Evolutionary conservation across 2,113 vertebrate species (phyloP).

Genomic region (Cryptomyrus ogoouensis): DNA sequence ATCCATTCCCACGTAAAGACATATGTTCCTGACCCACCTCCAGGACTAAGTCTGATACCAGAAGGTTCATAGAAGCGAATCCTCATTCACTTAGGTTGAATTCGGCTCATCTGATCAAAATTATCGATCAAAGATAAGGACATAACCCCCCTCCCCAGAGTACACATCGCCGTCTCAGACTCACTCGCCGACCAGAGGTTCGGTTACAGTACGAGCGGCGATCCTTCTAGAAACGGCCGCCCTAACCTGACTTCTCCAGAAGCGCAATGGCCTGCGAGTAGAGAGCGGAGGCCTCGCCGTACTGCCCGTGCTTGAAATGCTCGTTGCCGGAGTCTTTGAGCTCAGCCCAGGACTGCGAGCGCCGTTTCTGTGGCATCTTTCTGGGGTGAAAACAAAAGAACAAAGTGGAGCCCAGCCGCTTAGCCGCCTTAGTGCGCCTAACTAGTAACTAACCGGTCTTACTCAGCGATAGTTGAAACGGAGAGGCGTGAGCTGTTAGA

Average conservation of each 20-base stretch:
- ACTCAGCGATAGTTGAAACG: background rate
- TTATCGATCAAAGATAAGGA: background rate
- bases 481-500: background rate
- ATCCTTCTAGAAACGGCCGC: background rate
- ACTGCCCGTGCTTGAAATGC: slow-evolving; percentile 79
- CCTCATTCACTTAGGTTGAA: background rate
- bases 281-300: slow-evolving; percentile 66
- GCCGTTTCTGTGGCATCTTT: slow-evolving; percentile 65
- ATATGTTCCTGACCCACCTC: background rate
- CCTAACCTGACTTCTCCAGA: slow-evolving; percentile 66
- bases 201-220: background rate
- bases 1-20: background rate
- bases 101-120: background rate
- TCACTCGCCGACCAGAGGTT: background rate
- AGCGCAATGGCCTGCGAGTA: slow-evolving; percentile 73
- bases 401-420: background rate
- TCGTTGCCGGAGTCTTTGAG: slow-evolving; percentile 77
- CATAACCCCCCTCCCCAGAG: background rate
- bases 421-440: background rate
- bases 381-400: background rate
- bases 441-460: background rate
- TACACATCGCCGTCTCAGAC: background rate
- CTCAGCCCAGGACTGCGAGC: slow-evolving; percentile 52
- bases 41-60: background rate
- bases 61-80: background rate